Conservation (phyloP, 53 echinoderm and acorn worm species). For the Apostichopus leukothele region DNA sequence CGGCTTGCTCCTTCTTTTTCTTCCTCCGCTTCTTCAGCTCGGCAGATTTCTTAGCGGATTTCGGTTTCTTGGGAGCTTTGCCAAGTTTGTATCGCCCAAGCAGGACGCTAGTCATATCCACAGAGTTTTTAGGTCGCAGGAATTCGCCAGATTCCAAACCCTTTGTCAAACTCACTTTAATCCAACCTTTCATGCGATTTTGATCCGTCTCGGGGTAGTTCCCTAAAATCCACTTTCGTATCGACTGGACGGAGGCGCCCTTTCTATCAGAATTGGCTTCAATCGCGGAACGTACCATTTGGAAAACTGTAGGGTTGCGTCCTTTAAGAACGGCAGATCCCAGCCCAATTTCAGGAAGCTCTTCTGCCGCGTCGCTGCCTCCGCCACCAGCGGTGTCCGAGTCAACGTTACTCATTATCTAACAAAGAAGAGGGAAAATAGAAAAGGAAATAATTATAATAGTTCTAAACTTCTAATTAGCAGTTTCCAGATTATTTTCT, state of each 20-base stretch:
- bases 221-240: constrained; percentile 58
- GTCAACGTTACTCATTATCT: not conserved
- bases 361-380: not conserved
- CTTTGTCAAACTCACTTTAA: constrained; percentile 48
- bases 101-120: constrained; percentile 3
- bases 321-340: not conserved
- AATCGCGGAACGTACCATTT: constrained; percentile 58
- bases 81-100: constrained; percentile 59
- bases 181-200: constrained; percentile 19
- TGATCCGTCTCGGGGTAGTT: constrained; percentile 52
- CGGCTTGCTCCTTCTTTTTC: constrained; percentile 9
- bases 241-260: constrained; percentile 53
- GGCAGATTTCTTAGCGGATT: constrained; percentile 5
- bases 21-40: constrained; percentile 16
- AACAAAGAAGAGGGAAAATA: not conserved
- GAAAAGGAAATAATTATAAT: not conserved
- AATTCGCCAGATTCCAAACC: constrained; percentile 47
- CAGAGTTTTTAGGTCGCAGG: constrained; percentile 53
- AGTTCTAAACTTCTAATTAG: too few species aligned
- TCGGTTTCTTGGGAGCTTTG: constrained; percentile 52
- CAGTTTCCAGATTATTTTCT: too few species aligned
- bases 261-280: constrained; percentile 40
- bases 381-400: not conserved
- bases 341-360: not conserved
- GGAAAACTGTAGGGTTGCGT: constrained; percentile 41